Conservation (phyloP, 2,797 vertebrate species). For the Centropyge bicolor region DNA sequence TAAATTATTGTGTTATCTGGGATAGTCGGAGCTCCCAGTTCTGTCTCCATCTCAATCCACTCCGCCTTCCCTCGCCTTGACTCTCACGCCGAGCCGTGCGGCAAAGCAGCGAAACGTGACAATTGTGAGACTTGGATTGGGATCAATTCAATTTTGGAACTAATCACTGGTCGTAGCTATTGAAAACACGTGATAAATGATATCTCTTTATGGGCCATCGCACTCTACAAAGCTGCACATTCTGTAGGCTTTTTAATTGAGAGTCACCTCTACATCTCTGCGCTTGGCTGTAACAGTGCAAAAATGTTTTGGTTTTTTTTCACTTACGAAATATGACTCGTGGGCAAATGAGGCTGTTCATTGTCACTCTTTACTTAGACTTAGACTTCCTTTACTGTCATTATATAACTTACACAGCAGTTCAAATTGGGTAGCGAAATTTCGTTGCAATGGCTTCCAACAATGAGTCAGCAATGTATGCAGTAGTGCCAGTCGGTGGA, state of each 20-base stretch:
- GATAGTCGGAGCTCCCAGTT: conserved; percentile 60
- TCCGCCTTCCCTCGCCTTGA: conserved; percentile 25
- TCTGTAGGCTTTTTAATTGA: not conserved
- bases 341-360: conserved; percentile 5
- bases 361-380: not conserved
- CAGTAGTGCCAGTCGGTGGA: too few species aligned
- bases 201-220: not conserved
- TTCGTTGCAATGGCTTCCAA: too few species aligned
- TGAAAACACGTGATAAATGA: not conserved
- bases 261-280: not conserved
- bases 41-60: conserved; percentile 48
- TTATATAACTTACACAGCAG: too few species aligned
- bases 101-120: conserved; percentile 23
- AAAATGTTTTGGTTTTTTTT: not conserved
- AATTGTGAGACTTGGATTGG: conserved; percentile 25
- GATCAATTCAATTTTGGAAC: conserved; percentile 4
- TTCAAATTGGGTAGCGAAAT: too few species aligned
- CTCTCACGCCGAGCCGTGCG: conserved; percentile 6
- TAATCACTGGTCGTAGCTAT: not conserved
- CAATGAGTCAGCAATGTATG: too few species aligned
- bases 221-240: not conserved
- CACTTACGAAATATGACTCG: not conserved
- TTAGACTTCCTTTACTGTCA: too few species aligned
- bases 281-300: not conserved
- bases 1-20: conserved; percentile 76